Conservation (phyloP, 2,888 invertebrate genomes). For the Panzeria rudis region DNA sequence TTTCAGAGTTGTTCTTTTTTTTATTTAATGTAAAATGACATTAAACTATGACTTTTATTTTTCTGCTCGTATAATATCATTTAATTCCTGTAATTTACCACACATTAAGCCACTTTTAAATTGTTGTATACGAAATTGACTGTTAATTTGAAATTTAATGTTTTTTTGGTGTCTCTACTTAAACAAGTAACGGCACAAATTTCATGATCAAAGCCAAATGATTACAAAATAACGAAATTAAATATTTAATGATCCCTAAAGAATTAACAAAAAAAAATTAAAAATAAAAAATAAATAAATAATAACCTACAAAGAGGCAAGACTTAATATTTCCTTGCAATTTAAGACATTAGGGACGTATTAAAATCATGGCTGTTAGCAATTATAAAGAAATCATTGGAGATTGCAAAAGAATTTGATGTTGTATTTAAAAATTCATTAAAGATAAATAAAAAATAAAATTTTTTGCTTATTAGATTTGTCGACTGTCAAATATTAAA, state of each 20-base stretch:
- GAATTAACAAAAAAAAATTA: slow-evolving; percentile 10
- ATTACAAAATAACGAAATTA: slow-evolving; percentile 54
- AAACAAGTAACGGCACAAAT: slow-evolving; percentile 7
- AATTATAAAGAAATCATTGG: background rate
- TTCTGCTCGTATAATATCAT: slow-evolving; percentile 16
- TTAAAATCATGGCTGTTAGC: background rate
- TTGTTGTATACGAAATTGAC: background rate
- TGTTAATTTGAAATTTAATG: slow-evolving; percentile 39
- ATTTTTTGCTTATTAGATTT: no score
- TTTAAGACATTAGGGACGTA: slow-evolving; percentile 20
- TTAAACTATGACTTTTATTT: slow-evolving; percentile 58
- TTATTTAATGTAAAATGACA: slow-evolving; percentile 26
- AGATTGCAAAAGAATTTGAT: background rate
- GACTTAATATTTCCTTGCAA: slow-evolving; percentile 12
- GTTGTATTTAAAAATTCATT: background rate
- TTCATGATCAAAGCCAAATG: slow-evolving; percentile 73
- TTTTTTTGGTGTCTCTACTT: slow-evolving; percentile 18
- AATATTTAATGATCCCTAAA: slow-evolving; percentile 50
- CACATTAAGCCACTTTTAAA: slow-evolving; percentile 63
- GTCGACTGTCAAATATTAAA: background rate
- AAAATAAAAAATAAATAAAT: no score
- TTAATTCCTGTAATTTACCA: slow-evolving; percentile 63
- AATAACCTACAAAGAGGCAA: slow-evolving; percentile 37
- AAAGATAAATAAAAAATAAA: background rate
- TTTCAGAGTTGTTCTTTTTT: background rate